Percentiles rank a stretch among this genome's conserved stretches.
Conservation (phyloP, 2,113 vertebrate species). For the Hipposideros armiger region DNA sequence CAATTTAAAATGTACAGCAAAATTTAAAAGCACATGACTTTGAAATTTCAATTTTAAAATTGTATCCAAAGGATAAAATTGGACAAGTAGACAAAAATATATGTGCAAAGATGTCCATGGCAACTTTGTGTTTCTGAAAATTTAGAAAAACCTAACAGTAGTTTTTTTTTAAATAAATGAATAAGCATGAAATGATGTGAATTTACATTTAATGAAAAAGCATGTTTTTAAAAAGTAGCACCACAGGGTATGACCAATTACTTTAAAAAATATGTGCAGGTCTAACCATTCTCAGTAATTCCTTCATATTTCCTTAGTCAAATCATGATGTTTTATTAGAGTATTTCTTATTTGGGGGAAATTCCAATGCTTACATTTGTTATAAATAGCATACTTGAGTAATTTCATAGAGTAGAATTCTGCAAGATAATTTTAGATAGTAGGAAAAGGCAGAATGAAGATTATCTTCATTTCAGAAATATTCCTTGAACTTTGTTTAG, state of each 20-base stretch:
- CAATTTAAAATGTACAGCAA: slow-evolving; percentile 28
- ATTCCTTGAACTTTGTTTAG: not conserved
- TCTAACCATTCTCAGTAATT: slow-evolving; percentile 22
- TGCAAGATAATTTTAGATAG: slow-evolving; percentile 5
- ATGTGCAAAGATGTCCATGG: not conserved
- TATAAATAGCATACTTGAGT: slow-evolving; percentile 16
- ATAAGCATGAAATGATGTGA: not conserved
- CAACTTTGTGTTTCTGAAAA: slow-evolving; percentile 3
- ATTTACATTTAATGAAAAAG: not conserved
- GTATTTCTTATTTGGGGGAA: not conserved
- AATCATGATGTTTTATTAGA: not conserved
- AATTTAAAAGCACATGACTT: slow-evolving; percentile 42
- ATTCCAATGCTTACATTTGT: not conserved
- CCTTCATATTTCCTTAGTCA: not conserved
- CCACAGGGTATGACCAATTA: not conserved
- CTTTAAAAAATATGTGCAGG: not conserved
- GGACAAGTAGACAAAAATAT: not conserved
- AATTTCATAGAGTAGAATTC: not conserved
- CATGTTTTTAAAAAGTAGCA: not conserved
- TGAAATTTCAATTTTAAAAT: slow-evolving; percentile 58
- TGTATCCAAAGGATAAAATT: slow-evolving; percentile 18
- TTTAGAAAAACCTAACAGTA: not conserved
- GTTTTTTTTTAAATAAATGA: not conserved
- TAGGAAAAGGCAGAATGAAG: not conserved
- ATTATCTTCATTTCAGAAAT: slow-evolving; percentile 33